A percentile compares a stretch with the other conserved stretches of the same genome.
Conservation (phyloP, 2,797 vertebrate species). For the Adrianichthys oophorus region DNA sequence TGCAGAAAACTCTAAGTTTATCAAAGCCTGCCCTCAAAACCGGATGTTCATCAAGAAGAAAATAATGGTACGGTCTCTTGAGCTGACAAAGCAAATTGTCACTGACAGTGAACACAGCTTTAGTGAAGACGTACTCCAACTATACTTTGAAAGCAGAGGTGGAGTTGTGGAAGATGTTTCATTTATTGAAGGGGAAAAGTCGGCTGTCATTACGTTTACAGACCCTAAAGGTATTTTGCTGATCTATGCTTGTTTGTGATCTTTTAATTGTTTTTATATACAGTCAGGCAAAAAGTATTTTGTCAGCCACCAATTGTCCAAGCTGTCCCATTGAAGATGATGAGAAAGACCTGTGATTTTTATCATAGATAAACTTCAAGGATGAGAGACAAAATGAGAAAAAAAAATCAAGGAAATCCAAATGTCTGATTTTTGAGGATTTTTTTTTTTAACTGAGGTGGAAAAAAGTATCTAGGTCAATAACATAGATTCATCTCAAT, state of each 20-base stretch:
- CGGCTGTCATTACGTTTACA: conserved; percentile 68
- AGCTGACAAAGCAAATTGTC: conserved; percentile 53
- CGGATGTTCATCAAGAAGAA: conserved; percentile 49
- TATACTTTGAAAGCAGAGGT: conserved; percentile 69
- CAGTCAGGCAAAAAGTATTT: too few species aligned
- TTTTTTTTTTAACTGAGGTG: too few species aligned
- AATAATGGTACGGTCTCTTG: conserved; percentile 60
- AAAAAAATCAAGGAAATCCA: too few species aligned
- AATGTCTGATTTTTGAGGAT: too few species aligned
- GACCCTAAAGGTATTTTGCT: conserved; percentile 58
- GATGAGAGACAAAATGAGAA: too few species aligned
- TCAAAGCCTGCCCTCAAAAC: conserved; percentile 55
- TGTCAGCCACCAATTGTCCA: too few species aligned
- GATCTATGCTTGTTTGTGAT: not conserved
- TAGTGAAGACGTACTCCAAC: conserved; percentile 41
- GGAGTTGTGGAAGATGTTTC: conserved; percentile 42
- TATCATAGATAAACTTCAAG: too few species aligned
- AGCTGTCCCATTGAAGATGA: too few species aligned
- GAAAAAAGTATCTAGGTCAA: too few species aligned
- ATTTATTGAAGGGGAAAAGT: conserved; percentile 46
- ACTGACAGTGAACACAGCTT: conserved; percentile 51
- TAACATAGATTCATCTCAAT: too few species aligned
- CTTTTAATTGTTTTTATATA: not conserved
- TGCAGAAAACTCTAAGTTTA: conserved; percentile 64
- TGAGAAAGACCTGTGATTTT: too few species aligned